Conservation (phyloP, 1,140 invertebrate species). For the Glossosoma conforme region DNA sequence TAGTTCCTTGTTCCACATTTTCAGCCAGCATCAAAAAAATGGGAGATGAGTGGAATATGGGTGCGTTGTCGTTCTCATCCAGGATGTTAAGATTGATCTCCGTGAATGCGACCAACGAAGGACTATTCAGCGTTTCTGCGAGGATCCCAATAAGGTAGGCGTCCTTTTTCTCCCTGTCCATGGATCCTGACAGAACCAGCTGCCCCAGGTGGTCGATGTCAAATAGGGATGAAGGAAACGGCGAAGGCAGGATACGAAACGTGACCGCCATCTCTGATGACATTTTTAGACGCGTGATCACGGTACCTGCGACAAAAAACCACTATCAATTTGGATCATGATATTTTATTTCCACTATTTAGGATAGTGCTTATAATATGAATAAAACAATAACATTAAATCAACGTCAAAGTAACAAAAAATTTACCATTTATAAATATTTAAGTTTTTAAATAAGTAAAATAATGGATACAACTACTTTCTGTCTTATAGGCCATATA, state of each 20-base stretch:
- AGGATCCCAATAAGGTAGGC: slow-evolving; percentile 67
- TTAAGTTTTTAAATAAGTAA: too few relatives aligned
- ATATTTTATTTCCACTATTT: too few relatives aligned
- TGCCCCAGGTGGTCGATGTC: slow-evolving; percentile 21
- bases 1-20: slow-evolving; percentile 67
- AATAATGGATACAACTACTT: too few relatives aligned
- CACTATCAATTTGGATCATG: too few relatives aligned
- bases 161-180: slow-evolving; percentile 68
- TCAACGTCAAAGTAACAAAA: too few relatives aligned
- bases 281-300: slow-evolving; percentile 59
- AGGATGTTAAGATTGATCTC: slow-evolving; percentile 72
- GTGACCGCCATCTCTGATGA: slow-evolving; percentile 25
- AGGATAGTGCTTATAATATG: too few relatives aligned
- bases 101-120: slow-evolving; percentile 63
- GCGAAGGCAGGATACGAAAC: slow-evolving; percentile 21
- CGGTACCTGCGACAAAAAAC: slow-evolving; percentile 45
- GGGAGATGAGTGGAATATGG: slow-evolving; percentile 71
- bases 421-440: too few relatives aligned
- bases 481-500: too few relatives aligned
- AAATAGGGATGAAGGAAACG: slow-evolving; percentile 24
- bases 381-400: too few relatives aligned
- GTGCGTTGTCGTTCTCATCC: slow-evolving; percentile 82
- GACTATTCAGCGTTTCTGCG: slow-evolving; percentile 68
- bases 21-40: slow-evolving; percentile 70
- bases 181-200: slow-evolving; percentile 30